Percentiles rank a stretch among this genome's conserved stretches.
Conservation (phyloP, 1,140 invertebrate species). For the Trissolcus basalis region DNA sequence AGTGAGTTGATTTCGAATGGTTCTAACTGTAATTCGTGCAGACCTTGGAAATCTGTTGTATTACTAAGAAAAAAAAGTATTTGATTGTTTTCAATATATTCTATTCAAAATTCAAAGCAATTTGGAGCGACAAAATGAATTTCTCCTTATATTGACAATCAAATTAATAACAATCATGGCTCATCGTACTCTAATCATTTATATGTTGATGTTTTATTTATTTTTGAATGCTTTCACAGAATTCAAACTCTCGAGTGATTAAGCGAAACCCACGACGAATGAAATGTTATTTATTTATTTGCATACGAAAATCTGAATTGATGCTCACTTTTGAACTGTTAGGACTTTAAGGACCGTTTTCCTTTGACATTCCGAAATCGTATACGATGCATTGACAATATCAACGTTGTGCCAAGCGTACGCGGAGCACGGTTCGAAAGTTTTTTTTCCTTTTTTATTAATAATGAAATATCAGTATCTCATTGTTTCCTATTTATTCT, state of each 20-base stretch:
- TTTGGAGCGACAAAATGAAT: background rate
- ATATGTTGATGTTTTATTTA: slow-evolving; percentile 20
- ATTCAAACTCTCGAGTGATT: background rate
- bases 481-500: background rate
- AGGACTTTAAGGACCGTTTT: slow-evolving; percentile 10
- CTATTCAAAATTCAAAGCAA: too few relatives aligned
- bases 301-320: slow-evolving; percentile 2
- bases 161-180: slow-evolving; percentile 10
- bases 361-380: slow-evolving; percentile 27
- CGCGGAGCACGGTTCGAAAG: background rate
- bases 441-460: background rate
- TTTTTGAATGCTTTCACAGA: slow-evolving; percentile 9
- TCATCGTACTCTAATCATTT: slow-evolving; percentile 12
- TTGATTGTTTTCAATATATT: too few relatives aligned
- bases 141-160: slow-evolving; percentile 16
- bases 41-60: background rate
- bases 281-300: slow-evolving; percentile 2
- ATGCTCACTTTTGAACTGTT: slow-evolving; percentile 20
- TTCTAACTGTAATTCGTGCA: too few relatives aligned
- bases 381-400: slow-evolving; percentile 27
- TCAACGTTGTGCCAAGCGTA: slow-evolving; percentile 25
- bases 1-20: background rate
- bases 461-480: background rate
- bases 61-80: background rate
- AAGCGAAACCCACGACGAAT: background rate